phyloP scores from a whole-genome alignment of 2,797 vertebrate species.

The Clarias fuscus region DNA sequence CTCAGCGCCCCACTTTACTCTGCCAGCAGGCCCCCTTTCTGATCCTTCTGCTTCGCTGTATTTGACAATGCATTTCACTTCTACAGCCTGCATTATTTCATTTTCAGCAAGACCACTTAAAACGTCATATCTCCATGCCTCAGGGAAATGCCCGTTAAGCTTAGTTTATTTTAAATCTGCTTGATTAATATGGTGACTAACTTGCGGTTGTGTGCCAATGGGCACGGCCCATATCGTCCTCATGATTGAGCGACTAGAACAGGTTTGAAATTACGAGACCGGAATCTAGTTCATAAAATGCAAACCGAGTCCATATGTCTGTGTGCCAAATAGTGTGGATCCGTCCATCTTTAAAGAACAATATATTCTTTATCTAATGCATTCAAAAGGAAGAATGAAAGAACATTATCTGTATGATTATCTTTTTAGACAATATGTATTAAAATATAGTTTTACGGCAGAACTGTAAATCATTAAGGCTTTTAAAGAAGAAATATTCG shows the following conservation, averaged over 20 bases:
- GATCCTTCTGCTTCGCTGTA: neutral
- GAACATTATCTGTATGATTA: neutral
- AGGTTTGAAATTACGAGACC: neutral
- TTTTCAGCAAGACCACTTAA: neutral
- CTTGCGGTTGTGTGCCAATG: neutral
- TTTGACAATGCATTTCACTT: neutral
- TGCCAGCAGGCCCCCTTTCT: neutral
- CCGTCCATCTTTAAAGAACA: neutral
- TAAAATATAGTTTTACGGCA: too few relatives aligned
- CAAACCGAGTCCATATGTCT: neutral
- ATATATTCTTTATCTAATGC: neutral
- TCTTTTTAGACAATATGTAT: neutral
- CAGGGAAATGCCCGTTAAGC: neutral
- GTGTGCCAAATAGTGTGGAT: neutral
- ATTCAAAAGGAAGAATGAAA: neutral
- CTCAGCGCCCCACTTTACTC: neutral
- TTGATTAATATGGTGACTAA: neutral
- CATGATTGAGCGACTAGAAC: neutral
- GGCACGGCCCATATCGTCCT: neutral
- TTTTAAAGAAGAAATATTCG: too few relatives aligned
- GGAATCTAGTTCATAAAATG: neutral
- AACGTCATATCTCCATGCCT: neutral
- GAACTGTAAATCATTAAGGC: too few relatives aligned
- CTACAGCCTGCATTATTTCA: neutral
- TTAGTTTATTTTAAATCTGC: neutral